phyloP scores from a whole-genome alignment of 2,797 vertebrate genomes.

The Pampus argenteus region DNA sequence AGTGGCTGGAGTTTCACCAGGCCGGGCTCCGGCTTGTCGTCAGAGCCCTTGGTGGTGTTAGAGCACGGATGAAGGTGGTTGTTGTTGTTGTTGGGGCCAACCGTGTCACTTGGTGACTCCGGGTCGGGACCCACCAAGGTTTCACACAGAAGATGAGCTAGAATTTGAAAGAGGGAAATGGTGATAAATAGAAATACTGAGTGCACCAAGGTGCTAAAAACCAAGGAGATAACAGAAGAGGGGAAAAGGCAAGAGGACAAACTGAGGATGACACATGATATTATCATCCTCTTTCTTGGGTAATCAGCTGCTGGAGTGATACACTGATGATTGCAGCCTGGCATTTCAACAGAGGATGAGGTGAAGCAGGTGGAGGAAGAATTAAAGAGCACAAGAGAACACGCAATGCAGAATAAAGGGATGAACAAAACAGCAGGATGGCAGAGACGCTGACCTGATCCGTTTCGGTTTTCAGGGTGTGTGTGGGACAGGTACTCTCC shows the following conservation, averaged over 20 bases:
- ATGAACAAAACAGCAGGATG: constrained; percentile 59
- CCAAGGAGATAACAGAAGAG: constrained; percentile 34
- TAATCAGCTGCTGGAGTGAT: constrained; percentile 48
- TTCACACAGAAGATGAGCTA: constrained; percentile 95
- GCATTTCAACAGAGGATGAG: constrained; percentile 58
- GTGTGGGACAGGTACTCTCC: constrained; percentile 98
- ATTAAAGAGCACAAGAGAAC: constrained; percentile 50
- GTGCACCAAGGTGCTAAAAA: constrained; percentile 30
- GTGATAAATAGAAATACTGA: constrained; percentile 39
- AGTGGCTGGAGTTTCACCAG: constrained; percentile 80
- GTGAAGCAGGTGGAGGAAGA: constrained; percentile 45
- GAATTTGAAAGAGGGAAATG: constrained; percentile 7
- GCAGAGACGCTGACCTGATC: constrained; percentile 91
- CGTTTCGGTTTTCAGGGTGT: constrained; percentile 93
- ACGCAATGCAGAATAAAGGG: constrained; percentile 42
- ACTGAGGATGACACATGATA: constrained; percentile 43
- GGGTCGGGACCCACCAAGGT: constrained; percentile 90
- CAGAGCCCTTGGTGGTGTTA: constrained; percentile 79
- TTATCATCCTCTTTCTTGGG: constrained; percentile 34
- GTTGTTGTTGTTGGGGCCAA: constrained; percentile 73
- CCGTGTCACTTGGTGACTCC: constrained; percentile 85
- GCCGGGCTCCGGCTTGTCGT: constrained; percentile 58
- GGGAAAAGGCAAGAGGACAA: constrained; percentile 12
- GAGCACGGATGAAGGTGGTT: constrained; percentile 66
- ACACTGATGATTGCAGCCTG: constrained; percentile 53